Percentiles rank a stretch among this genome's conserved stretches.
These are phyloP conservation scores for Heliconius charithonia DNA, from an alignment of 2,888 invertebrate species.

Conservation along the genomic window DNA sequence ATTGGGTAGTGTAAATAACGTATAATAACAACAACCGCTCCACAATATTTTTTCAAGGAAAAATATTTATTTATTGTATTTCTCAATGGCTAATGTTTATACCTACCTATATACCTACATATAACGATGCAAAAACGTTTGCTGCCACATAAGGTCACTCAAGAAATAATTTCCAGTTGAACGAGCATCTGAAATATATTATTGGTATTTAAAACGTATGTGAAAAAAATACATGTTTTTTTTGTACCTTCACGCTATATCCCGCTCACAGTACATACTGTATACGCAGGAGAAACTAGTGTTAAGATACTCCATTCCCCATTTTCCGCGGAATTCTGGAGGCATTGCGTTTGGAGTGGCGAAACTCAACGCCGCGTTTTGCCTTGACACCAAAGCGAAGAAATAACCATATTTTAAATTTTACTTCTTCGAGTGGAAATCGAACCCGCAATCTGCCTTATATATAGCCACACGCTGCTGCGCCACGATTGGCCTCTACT, in stretches of 20 bases:
- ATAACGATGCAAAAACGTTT: neutral
- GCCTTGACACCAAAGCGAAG: no score
- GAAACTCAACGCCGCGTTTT: no score
- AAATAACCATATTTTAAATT: no score
- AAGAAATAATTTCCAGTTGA: neutral
- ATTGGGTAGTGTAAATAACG: slow-evolving; percentile 2
- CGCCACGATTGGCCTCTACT: neutral
- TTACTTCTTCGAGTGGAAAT: no score
- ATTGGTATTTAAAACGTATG: neutral
- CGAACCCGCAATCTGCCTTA: no score
- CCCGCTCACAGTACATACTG: no score
- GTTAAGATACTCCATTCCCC: no score
- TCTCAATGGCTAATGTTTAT: slow-evolving; percentile 13
- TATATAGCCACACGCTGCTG: no score
- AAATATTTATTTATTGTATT: slow-evolving; percentile 16
- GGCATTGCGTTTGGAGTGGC: no score
- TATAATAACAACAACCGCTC: slow-evolving; percentile 3
- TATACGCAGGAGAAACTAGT: no score
- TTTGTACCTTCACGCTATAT: no score
- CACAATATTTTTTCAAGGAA: slow-evolving; percentile 10
- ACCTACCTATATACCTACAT: neutral
- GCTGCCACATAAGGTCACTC: neutral
- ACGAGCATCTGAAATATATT: neutral
- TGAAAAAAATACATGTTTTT: neutral
- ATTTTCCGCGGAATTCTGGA: no score